Evolutionary conservation across 2,113 vertebrate species (phyloP).

Genomic region (Condylura cristata): DNA sequence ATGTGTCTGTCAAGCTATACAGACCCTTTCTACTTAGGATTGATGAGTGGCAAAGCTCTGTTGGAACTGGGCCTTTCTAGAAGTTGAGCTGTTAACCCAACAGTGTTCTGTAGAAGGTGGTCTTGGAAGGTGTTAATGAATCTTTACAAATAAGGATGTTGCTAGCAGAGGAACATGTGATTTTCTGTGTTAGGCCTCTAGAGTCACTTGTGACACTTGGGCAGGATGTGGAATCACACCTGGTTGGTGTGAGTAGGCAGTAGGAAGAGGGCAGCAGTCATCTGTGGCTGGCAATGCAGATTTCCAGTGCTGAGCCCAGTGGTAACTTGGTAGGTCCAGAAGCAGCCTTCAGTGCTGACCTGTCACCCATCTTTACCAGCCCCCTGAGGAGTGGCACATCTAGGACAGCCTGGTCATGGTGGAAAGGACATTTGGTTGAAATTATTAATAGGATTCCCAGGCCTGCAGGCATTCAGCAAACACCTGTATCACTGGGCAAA

Average conservation of each 20-base stretch:
- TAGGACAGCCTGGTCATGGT: background rate
- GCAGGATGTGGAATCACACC: background rate
- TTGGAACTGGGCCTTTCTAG: slow-evolving; percentile 5
- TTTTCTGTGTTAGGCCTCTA: background rate
- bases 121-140: background rate
- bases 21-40: background rate
- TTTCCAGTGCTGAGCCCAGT: background rate
- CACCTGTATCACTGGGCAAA: background rate
- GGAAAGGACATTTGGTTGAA: background rate
- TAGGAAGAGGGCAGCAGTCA: fast-evolving
- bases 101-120: background rate
- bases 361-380: background rate
- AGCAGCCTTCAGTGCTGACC: background rate
- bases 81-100: background rate
- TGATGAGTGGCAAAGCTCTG: background rate
- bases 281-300: background rate
- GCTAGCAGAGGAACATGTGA: background rate
- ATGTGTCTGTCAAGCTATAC: background rate
- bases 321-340: background rate
- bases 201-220: background rate
- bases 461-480: no score
- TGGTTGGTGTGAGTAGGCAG: no score
- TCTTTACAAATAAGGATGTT: background rate
- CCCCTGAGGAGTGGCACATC: background rate
- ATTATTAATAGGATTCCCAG: background rate